A percentile compares a stretch with the other conserved stretches of the same genome.
Conservation (phyloP, 2,888 invertebrate species). For the Antheraea assamensis region DNA sequence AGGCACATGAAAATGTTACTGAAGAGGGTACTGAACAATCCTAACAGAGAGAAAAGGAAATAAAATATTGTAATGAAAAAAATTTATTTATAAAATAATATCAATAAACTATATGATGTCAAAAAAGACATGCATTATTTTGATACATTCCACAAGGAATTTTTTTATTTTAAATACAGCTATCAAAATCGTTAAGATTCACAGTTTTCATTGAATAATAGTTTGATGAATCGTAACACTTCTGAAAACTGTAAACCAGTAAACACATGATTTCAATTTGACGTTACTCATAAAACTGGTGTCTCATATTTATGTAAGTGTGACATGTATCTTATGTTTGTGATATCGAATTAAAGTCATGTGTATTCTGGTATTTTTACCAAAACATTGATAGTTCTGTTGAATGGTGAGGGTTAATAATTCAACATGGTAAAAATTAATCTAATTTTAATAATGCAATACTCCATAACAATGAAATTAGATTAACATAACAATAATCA, state of each 20-base stretch:
- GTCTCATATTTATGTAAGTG: too few species aligned
- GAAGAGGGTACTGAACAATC: conserved; percentile 68
- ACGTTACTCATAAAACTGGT: too few species aligned
- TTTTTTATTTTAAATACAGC: conserved; percentile 42
- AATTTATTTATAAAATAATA: conserved; percentile 60
- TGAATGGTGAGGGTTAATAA: conserved; percentile 23
- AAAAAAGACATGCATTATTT: conserved; percentile 67
- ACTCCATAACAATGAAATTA: conserved; percentile 46
- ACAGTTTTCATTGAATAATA: conserved; percentile 34
- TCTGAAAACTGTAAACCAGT: conserved; percentile 48
- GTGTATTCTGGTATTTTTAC: conserved; percentile 43
- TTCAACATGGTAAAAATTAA: conserved; percentile 45
- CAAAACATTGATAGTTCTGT: conserved; percentile 32
- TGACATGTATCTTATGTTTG: too few species aligned
- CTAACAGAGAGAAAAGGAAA: conserved; percentile 62
- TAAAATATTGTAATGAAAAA: conserved; percentile 43
- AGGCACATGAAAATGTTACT: conserved; percentile 67
- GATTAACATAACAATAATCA: conserved; percentile 29
- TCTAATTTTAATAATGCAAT: conserved; percentile 38
- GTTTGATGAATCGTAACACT: conserved; percentile 39
- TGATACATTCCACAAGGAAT: conserved; percentile 70
- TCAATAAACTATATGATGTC: conserved; percentile 64
- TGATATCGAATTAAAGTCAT: too few species aligned
- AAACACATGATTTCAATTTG: too few species aligned
- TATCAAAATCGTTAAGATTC: conserved; percentile 48